Percentiles rank a stretch among this genome's conserved stretches.
Evolutionary conservation across 2,888 invertebrate genomes (phyloP).

Genomic region (Sturmia bella): DNA sequence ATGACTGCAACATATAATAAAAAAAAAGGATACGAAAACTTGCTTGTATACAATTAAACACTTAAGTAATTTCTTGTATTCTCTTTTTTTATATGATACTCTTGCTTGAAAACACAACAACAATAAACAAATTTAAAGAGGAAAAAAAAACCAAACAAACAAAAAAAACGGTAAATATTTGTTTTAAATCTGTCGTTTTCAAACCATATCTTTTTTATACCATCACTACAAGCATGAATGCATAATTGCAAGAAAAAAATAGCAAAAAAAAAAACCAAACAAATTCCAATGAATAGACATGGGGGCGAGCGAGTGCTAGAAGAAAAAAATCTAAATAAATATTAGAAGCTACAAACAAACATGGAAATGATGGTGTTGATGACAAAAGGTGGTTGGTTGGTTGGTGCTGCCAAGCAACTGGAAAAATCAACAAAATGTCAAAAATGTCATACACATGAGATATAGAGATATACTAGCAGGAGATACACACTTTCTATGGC

Average conservation of each 20-base stretch:
- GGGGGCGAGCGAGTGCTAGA: not conserved
- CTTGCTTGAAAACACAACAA: conserved; percentile 7
- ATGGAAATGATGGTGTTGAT: conserved; percentile 4
- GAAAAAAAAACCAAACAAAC: too few relatives aligned
- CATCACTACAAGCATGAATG: not conserved
- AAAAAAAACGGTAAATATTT: conserved; percentile 63
- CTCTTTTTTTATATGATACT: conserved; percentile 16
- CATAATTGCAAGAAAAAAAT: not conserved
- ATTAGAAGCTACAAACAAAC: too few relatives aligned
- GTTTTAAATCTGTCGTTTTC: conserved; percentile 57
- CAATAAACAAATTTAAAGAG: conserved; percentile 1
- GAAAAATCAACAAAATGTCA: conserved; percentile 68
- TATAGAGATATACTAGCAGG: conserved; percentile 58
- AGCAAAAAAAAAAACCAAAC: not conserved
- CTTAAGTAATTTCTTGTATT: conserved; percentile 54
- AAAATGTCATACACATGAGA: conserved; percentile 65
- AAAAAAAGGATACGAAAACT: not conserved
- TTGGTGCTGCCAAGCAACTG: conserved; percentile 57
- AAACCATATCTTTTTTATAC: conserved; percentile 48
- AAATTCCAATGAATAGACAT: conserved; percentile 13
- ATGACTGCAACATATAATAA: not conserved
- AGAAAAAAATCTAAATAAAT: too few relatives aligned
- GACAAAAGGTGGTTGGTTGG: conserved; percentile 20
- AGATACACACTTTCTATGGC: not conserved
- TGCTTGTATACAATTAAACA: conserved; percentile 58